Base-by-base conservation (phyloP, 1,140 invertebrate species). In the Hypothenemus hampei region DNA sequence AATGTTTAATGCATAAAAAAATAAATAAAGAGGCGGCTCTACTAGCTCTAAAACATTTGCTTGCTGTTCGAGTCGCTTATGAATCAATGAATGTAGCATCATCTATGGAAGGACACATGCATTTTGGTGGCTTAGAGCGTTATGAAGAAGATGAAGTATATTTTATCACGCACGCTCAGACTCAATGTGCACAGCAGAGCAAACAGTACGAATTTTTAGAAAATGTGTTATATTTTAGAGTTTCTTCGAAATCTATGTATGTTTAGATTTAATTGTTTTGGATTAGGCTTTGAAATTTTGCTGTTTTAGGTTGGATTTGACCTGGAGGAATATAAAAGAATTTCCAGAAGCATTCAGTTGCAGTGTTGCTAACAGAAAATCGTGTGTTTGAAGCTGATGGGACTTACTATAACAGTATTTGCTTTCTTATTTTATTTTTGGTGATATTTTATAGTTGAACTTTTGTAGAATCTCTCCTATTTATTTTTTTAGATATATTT, bases 101-200 rank as follows among this genome's bases (percentile, higher is more conserved):
- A n/a, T 18, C 7, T 24, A 20, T n/a, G 5, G 15, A 40, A 24
- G 23, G 58, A 21, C 69, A 75, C 54, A 63, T 65, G 4, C 74
- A 75, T 59, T 72, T 74, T 40, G 73, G 75, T 10, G 70, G 69
- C 1, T 61, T 78, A 50, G 74, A 77, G 43, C 60, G 60, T 31
- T 71, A 65, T 46, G 72, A 75, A 59, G 69, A 72, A 31, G 57
- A 66, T 7, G 62, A 66, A 5, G 57, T 77, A 21, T 77, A 76
- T 62, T 76, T 72, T 52, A 36, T 78, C 3, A 58, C 69, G 10
- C 75, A 74, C 60, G 65, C 70, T 3, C 76, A 76, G 66, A 59
- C 36, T 41, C 58, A 2, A 22, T 49, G 29, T 60, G 61, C 18
- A 41, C 45, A 8, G 51, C 43, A 36, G 23, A 59, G 49, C 2